Base-by-base conservation (phyloP, 2,797 vertebrate genomes). In the Mycteria americana region DNA sequence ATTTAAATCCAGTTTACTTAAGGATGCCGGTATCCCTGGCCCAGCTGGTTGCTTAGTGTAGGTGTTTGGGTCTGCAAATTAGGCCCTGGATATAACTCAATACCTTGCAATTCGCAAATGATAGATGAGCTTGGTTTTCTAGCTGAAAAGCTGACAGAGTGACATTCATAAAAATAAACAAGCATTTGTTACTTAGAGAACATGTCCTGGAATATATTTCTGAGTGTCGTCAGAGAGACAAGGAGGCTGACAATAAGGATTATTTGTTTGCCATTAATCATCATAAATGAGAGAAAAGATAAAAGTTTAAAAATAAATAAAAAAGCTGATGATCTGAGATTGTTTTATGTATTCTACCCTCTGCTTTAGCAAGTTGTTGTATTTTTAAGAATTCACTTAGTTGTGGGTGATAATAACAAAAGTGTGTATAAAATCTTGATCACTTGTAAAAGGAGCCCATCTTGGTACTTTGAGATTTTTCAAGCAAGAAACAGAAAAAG, bases 121-220 rank as follows among this genome's bases (percentile, higher is more conserved):
- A 92, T 70, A 69, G 69, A 95, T 84, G 45, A 82, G 56, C 31
- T 85, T 41, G 17, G 41, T 70, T 92, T 95, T 88, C 88, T 31
- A 57, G 54, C 46, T 70, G 85, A 67, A 90, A 76, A 81, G 43
- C 30, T 43, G 56, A 81, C n/a, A 72, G 39, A 92, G 31, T 87
- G 78, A 82, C 77, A 89, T 76, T 76, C 68, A 74, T 45, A 91
- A 82, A 93, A 81, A 89, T 69, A 93, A 93, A 86, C n/a, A 94
- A 68, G 13, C 19, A 46, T 81, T 90, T 93, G 48, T 85, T 86
- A 67, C 80, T 87, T 53, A 67, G n/a, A 87, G 51, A 87, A 77
- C 60, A 35, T 15, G n/a, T 76, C 70, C 83, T 67, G 73, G 76
- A 94, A 93, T 81, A 75, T 54, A 91, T 79, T 92, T 90, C 79